Evolutionary conservation across 2,797 vertebrate species (phyloP).

Genomic region (Enteromius mattozi): DNA sequence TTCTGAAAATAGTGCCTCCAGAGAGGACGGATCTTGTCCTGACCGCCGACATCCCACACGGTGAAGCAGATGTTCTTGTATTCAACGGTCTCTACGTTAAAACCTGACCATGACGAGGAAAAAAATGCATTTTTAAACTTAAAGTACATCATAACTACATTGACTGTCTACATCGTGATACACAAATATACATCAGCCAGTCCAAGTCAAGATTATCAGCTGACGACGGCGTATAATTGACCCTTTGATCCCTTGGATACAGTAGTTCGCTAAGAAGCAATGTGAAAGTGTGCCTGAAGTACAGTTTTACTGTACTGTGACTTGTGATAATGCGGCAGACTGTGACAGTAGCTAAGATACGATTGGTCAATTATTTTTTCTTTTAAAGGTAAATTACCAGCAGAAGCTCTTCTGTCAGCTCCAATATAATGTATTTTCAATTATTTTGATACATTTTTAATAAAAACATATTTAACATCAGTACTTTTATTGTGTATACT

Average conservation of each 20-base stretch:
- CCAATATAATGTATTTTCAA: background rate
- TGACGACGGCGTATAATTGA: background rate
- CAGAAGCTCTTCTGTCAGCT: background rate
- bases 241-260: background rate
- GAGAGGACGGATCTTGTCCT: slow-evolving; percentile 92
- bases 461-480: background rate
- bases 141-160: background rate
- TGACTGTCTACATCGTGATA: background rate
- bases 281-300: background rate
- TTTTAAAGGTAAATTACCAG: background rate
- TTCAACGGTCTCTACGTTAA: slow-evolving; percentile 94
- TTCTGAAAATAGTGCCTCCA: slow-evolving; percentile 97
- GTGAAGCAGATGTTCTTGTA: slow-evolving; percentile 95
- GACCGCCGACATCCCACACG: slow-evolving; percentile 94
- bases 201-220: no score
- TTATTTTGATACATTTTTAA: background rate
- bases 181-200: background rate
- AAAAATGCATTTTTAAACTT: background rate
- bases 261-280: background rate
- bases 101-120: slow-evolving; percentile 75
- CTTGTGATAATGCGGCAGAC: background rate
- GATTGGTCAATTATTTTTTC: background rate
- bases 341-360: background rate
- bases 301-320: background rate
- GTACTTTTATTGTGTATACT: background rate